Evolutionary conservation across 2,888 invertebrate genomes (phyloP).

Genomic region (Trachelus iudaicus): DNA sequence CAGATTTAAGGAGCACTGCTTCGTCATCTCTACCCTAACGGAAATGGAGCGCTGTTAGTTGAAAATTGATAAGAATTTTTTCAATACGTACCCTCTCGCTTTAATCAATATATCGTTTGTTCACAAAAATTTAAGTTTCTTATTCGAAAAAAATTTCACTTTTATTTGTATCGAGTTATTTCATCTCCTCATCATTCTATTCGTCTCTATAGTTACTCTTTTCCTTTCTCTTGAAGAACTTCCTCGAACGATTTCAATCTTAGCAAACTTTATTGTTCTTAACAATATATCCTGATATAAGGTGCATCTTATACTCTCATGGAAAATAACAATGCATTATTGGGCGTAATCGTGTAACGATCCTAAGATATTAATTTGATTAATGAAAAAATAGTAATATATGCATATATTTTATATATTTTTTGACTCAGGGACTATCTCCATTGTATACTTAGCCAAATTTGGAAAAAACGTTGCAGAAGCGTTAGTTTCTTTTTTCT

Average conservation of each 20-base stretch:
- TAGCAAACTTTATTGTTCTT: too few species aligned
- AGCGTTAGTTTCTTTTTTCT: background rate
- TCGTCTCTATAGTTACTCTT: too few species aligned
- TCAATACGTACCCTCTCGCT: background rate
- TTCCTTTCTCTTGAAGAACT: too few species aligned
- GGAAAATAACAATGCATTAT: too few species aligned
- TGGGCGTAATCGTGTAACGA: too few species aligned
- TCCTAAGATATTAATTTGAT: too few species aligned
- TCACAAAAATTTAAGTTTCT: background rate
- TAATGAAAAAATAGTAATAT: too few species aligned
- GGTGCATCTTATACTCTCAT: too few species aligned
- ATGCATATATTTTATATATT: background rate
- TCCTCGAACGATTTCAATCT: too few species aligned
- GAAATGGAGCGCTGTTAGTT: background rate
- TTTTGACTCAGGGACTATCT: background rate
- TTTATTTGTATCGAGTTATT: background rate
- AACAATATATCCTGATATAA: too few species aligned
- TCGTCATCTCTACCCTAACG: background rate
- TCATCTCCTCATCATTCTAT: too few species aligned
- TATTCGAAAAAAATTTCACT: background rate
- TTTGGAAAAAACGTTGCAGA: background rate
- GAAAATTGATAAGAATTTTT: background rate
- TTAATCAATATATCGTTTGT: background rate
- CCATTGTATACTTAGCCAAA: background rate
- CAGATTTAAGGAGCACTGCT: background rate